phyloP scores from a whole-genome alignment of 2,797 vertebrate genomes.

The Lithobates sylvaticus region DNA sequence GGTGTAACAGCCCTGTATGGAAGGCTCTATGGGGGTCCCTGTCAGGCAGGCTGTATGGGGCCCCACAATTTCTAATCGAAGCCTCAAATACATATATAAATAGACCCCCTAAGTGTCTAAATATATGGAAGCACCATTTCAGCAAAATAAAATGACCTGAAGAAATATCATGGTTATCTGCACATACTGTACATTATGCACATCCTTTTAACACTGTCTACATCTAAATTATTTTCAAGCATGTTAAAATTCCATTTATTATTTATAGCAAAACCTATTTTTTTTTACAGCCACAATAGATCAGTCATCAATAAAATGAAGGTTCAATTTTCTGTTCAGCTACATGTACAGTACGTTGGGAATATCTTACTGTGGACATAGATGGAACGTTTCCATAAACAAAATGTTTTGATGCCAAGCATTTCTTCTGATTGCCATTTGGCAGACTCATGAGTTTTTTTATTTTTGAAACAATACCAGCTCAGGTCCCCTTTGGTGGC shows the following conservation, averaged over 20 bases:
- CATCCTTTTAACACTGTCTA: neutral
- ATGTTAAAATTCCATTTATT: neutral
- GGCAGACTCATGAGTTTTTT: conserved; percentile 79
- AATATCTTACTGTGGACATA: neutral
- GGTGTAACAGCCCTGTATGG: no score
- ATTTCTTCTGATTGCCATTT: conserved; percentile 75
- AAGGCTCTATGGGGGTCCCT: no score
- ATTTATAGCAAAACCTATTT: neutral
- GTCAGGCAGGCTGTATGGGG: no score
- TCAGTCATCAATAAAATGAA: neutral
- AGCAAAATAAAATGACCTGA: neutral
- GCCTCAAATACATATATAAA: no score
- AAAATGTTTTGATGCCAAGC: conserved; percentile 72
- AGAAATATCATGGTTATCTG: neutral
- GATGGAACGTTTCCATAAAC: neutral
- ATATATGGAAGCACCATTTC: neutral
- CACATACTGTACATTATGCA: neutral
- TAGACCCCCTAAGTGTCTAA: no score
- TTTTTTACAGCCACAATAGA: neutral
- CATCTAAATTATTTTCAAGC: neutral
- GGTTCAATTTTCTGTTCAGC: neutral
- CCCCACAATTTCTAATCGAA: no score
- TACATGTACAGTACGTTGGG: neutral
- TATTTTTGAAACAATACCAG: conserved; percentile 82
- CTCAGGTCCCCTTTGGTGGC: conserved; percentile 70